These are phyloP conservation scores for Brachirus orientalis DNA, from an alignment of 2,113 vertebrate genomes.

Conservation along the genomic window DNA sequence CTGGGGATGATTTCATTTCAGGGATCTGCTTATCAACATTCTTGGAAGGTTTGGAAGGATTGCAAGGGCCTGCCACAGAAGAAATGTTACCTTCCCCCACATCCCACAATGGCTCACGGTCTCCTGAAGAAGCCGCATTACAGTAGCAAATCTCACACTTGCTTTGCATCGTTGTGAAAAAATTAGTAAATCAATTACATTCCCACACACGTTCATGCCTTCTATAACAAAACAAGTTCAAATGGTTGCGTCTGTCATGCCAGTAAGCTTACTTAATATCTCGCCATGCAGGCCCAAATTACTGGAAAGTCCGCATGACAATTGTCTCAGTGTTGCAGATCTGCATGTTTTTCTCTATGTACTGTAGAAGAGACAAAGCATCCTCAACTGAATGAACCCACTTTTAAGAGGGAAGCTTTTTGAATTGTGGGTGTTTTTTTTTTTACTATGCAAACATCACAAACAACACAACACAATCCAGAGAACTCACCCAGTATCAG, in stretches of 20 bases:
- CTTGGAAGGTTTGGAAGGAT: constrained; percentile 82
- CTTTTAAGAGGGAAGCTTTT: constrained; percentile 39
- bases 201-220: constrained; percentile 56
- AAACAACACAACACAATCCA: constrained; percentile 43
- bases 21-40: constrained; percentile 86
- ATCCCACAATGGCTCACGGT: constrained; percentile 57
- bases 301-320: constrained; percentile 71
- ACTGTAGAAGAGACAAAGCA: constrained; percentile 33
- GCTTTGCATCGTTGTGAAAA: constrained; percentile 74
- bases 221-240: constrained; percentile 56
- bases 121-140: constrained; percentile 73
- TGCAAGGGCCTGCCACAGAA: constrained; percentile 59
- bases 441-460: constrained; percentile 48
- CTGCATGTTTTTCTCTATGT: constrained; percentile 45
- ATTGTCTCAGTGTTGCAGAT: constrained; percentile 69
- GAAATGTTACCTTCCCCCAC: constrained; percentile 74
- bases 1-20: constrained; percentile 81
- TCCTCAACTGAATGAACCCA: constrained; percentile 47
- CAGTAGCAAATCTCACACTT: constrained; percentile 77
- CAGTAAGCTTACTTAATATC: constrained; percentile 75
- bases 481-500: constrained; percentile 23
- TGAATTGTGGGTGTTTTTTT: constrained; percentile 75
- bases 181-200: constrained; percentile 81
- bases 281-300: constrained; percentile 69
- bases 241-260: constrained; percentile 73